Base-by-base conservation (phyloP, 2,888 invertebrate genomes). In the Scaptomyza polygonia region DNA sequence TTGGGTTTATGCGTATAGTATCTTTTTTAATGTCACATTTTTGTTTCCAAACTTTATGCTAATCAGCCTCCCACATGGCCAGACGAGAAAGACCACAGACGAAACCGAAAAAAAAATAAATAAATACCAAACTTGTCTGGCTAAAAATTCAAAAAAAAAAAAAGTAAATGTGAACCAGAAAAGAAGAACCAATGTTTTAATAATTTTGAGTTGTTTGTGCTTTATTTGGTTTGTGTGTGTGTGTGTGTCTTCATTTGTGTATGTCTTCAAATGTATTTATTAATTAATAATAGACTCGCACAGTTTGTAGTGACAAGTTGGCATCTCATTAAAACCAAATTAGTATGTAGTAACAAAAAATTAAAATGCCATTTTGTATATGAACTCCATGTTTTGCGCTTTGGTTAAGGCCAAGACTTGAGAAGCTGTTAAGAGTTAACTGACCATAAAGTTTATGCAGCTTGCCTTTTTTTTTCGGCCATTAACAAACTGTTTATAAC, bases 61-160 rank as follows among this genome's bases (percentile, higher is more conserved):
- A 86, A 85, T 84, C 88, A 88, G 79, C 71, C 84, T 88, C 88
- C 84, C 84, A 88, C 84, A 80, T 84, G 72, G 88, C 80, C 79
- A 88, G 73, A 79, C 76, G 39, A 18, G 1, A 32, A 8, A 29
- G 42, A 18, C n/a, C 14, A 44, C 7, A 16, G 59, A 32, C 56
- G 5, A 48, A n/a, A n/a, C n/a, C n/a, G n/a, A n/a, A n/a, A n/a
- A n/a, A n/a, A 32, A 43, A 18, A 29, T 34, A 62, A 18, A 21
- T 21, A 21, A 18, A 21, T 21, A 5, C 32, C 34, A 53, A 67
- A 83, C 74, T 69, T 36, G 88, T 77, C 69, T 72, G 53, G 43
- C 88, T 88, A 79, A 86, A 86, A 80, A 80, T 86, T 18, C 58
- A 18, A 62, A 3, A n/a, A 32, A 62, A 18, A 62, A 4, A n/a